Percentiles rank a stretch among this genome's conserved stretches.
phyloP scores from a whole-genome alignment of 2,797 vertebrate genomes.

The Petrocephalus sullivani region DNA sequence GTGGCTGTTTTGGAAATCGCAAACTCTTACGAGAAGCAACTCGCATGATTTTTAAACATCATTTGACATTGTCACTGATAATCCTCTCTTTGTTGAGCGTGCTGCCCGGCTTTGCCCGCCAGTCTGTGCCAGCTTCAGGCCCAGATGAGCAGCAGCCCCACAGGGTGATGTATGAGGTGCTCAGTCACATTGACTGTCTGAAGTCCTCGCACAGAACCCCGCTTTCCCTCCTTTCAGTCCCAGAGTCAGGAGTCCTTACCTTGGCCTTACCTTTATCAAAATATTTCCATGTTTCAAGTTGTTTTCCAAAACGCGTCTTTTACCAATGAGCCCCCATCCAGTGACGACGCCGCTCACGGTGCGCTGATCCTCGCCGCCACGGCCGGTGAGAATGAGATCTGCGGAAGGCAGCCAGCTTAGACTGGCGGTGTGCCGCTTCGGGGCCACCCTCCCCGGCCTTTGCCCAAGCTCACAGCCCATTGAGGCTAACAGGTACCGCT shows the following conservation, averaged over 20 bases:
- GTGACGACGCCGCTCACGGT: slow-evolving; percentile 1
- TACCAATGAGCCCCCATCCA: neutral
- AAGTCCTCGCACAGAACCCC: no score
- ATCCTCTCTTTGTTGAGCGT: neutral
- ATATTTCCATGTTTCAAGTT: slow-evolving; percentile 16
- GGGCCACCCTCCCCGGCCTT: neutral
- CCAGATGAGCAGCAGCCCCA: neutral
- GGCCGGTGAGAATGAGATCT: slow-evolving; percentile 21
- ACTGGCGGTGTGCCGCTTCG: neutral
- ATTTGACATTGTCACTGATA: neutral
- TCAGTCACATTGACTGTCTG: neutral
- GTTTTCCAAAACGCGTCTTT: neutral
- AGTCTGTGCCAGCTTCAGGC: neutral
- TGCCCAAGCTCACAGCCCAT: neutral
- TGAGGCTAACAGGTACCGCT: neutral
- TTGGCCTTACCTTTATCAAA: neutral
- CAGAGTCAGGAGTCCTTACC: neutral
- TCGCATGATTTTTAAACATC: neutral
- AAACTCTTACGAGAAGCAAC: neutral
- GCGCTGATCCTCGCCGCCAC: slow-evolving; percentile 3
- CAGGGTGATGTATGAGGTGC: neutral
- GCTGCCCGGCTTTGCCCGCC: neutral
- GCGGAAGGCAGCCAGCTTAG: neutral
- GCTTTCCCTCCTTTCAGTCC: neutral
- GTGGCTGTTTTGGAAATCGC: neutral